Conservation (phyloP, 2,113 vertebrate species). For the Forbesichthys papilliferus region DNA sequence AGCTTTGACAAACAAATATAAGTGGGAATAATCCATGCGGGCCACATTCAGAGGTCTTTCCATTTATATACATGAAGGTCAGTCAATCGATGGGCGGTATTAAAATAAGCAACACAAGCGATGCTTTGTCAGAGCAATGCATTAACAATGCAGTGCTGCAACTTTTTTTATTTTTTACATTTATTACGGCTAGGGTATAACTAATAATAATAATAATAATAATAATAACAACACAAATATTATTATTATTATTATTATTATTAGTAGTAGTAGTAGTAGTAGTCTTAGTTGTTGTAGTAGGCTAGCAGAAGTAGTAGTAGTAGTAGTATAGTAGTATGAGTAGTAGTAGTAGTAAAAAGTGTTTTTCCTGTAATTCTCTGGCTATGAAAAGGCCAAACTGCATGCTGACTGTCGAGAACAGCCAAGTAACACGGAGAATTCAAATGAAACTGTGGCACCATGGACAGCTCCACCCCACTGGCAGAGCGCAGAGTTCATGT, state of each 20-base stretch:
- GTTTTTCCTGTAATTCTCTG: not conserved
- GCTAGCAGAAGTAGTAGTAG: no score
- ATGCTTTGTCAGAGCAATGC: slow-evolving; percentile 73
- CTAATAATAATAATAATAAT: no score
- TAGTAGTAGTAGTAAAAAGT: not conserved
- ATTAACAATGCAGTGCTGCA: slow-evolving; percentile 52
- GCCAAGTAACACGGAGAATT: slow-evolving; percentile 9
- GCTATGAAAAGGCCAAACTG: no score
- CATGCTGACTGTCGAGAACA: not conserved
- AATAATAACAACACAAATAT: no score
- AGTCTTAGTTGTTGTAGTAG: no score
- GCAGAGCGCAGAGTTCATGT: no score
- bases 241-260: not conserved
- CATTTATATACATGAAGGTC: slow-evolving; percentile 80
- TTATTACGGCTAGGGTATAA: no score
- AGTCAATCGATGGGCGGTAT: slow-evolving; percentile 72
- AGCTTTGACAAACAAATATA: slow-evolving; percentile 71
- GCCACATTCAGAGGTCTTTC: slow-evolving; percentile 63
- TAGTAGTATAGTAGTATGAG: not conserved
- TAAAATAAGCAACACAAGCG: slow-evolving; percentile 77
- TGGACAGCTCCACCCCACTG: slow-evolving; percentile 23
- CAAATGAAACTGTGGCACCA: slow-evolving; percentile 24
- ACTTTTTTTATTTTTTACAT: slow-evolving; percentile 33
- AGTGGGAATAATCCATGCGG: slow-evolving; percentile 73
- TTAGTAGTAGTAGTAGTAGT: not conserved